Evolutionary conservation across 2,888 invertebrate genomes (phyloP).

Genomic region (Serrognathus titanus): DNA sequence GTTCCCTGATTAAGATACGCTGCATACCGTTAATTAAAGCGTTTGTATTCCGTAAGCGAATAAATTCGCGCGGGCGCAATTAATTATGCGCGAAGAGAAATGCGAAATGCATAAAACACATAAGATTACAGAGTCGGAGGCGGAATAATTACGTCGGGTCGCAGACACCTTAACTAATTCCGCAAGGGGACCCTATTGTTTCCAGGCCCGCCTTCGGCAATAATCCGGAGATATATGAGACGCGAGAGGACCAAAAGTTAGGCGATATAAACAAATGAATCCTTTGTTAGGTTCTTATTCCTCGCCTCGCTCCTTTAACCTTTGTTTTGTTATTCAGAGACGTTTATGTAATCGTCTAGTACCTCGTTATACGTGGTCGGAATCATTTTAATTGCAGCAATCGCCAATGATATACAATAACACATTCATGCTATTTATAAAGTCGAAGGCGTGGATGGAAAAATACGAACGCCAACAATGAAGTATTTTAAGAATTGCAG

Average conservation of each 20-base stretch:
- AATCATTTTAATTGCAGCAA: constrained; percentile 18
- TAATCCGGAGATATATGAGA: constrained; percentile 13
- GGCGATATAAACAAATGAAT: constrained; percentile 13
- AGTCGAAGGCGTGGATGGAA: too few species aligned
- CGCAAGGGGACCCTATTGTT: constrained; percentile 12
- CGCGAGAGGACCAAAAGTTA: constrained; percentile 9
- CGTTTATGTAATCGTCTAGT: constrained; percentile 10
- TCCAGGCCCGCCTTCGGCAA: constrained; percentile 12
- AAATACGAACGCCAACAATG: too few species aligned
- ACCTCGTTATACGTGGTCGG: constrained; percentile 16
- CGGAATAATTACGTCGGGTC: constrained; percentile 27
- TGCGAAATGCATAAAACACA: constrained; percentile 35
- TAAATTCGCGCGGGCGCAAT: constrained; percentile 31
- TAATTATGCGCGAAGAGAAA: constrained; percentile 32
- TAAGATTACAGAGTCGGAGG: constrained; percentile 30
- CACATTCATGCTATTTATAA: constrained; percentile 16
- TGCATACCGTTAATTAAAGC: constrained; percentile 32
- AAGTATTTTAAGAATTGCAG: too few species aligned
- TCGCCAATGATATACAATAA: constrained; percentile 15
- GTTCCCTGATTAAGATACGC: constrained; percentile 29
- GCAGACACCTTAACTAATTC: constrained; percentile 21
- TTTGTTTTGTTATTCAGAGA: not conserved
- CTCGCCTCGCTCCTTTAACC: constrained; percentile 1
- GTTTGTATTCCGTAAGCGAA: constrained; percentile 34
- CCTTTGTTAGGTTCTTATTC: constrained; percentile 3